Percentiles rank a stretch among this genome's conserved stretches.
Evolutionary conservation across 2,888 invertebrate species (phyloP).

Genomic region (Synergus japonicus): DNA sequence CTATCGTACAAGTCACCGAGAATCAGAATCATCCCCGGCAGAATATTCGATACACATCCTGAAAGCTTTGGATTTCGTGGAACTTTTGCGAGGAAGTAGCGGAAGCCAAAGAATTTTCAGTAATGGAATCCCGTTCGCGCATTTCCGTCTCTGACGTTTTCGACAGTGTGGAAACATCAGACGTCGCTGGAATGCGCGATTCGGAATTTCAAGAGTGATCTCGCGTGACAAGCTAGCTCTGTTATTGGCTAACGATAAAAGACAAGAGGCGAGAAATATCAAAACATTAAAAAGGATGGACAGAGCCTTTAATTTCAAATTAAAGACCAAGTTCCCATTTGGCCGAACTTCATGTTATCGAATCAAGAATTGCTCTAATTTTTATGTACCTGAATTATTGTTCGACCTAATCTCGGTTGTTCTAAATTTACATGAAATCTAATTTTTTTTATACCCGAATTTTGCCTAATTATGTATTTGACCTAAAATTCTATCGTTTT

Average conservation of each 20-base stretch:
- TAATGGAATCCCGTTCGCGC: slow-evolving; percentile 59
- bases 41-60: slow-evolving; percentile 55
- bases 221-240: slow-evolving; percentile 15
- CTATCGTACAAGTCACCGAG: slow-evolving; percentile 52
- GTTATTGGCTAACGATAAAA: slow-evolving; percentile 18
- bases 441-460: no score
- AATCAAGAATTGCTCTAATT: no score
- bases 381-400: no score
- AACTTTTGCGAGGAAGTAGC: slow-evolving; percentile 54
- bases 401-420: no score
- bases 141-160: slow-evolving; percentile 57
- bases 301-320: background rate
- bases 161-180: slow-evolving; percentile 58
- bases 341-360: no score
- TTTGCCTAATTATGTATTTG: no score
- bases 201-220: slow-evolving; percentile 49
- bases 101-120: slow-evolving; percentile 59
- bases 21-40: slow-evolving; percentile 52
- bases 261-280: background rate
- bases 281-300: background rate
- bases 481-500: no score
- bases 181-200: slow-evolving; percentile 55
- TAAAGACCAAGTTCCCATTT: no score
- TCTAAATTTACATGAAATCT: no score
- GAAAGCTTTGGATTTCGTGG: slow-evolving; percentile 57